Evolutionary conservation across 2,113 vertebrate genomes (phyloP), one percentile per base, ranked within the genome.

Genomic region (Nanorana parkeri): DNA sequence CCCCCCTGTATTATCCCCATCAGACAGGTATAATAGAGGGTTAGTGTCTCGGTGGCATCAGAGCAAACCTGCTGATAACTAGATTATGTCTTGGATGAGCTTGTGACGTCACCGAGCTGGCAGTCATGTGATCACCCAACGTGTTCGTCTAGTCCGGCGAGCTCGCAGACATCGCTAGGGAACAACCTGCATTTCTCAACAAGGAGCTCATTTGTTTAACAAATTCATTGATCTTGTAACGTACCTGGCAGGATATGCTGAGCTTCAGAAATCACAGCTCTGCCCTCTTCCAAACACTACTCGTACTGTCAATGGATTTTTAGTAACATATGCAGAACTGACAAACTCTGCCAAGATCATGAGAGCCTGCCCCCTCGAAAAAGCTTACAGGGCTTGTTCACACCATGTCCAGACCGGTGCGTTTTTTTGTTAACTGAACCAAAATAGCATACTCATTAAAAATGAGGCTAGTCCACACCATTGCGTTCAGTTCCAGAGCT

Each of bases 71-170:
- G 41, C 28, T 51, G 47, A 81, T 28, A 81, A 74, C 29, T 74
- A 67, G 60, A 41, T 67, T 81, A 74, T 66, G 61, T 74, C 29
- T 61, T 11, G 51, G 6, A 26, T 7, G n/a, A 21, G 36, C 61
- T 21, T 36, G n/a, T 58, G 63, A 66, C 63, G 26, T 68, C 72
- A 81, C 52, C 24, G 23, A 32, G 64, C 29, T 54, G n/a, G 21
- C 28, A 65, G 71, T 66, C 72, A 83, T 29, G 52, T 76, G 72
- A 58, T 56, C 11, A 17, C n/a, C 13, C 65, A 81, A 81, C 69
- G 61, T 74, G 69, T 81, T 81, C 17, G 19, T 81, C 80, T 52
- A 54, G 80, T 81, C 61, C 52, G 19, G 60, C 80, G 32, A 81
- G 24, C 26, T 65, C 60, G 54, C 17, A 58, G 52, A 36, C 72